phyloP scores from a whole-genome alignment of 2,797 vertebrate species.

The Synanceia verrucosa region DNA sequence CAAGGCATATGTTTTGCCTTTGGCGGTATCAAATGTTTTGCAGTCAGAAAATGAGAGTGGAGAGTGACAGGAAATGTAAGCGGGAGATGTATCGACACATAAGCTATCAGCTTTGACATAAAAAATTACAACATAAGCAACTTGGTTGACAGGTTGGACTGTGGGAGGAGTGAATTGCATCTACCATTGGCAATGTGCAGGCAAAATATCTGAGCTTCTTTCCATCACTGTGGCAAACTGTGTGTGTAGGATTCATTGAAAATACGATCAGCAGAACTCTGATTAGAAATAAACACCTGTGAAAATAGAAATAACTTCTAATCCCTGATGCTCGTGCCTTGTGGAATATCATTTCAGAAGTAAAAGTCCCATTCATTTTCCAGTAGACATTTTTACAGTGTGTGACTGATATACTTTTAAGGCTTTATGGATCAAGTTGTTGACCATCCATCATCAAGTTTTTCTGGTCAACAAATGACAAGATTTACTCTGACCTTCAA shows the following conservation, averaged over 20 bases:
- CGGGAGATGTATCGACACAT: neutral
- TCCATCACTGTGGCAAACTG: neutral
- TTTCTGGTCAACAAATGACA: neutral
- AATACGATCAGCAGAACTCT: neutral
- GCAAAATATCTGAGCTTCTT: neutral
- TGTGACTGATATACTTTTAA: neutral
- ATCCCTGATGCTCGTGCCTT: no score
- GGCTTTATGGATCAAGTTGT: no score
- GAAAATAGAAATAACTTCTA: neutral
- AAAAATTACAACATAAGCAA: constrained; percentile 2
- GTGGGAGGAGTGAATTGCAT: neutral
- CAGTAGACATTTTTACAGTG: neutral
- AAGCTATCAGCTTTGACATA: neutral
- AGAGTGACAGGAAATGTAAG: constrained; percentile 1
- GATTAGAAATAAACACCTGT: neutral
- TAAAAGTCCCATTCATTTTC: neutral
- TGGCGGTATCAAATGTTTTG: constrained; percentile 19
- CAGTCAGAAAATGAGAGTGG: neutral
- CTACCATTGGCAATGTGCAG: neutral
- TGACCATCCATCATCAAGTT: neutral
- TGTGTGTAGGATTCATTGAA: neutral
- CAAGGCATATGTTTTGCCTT: constrained; percentile 20
- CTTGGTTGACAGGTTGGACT: neutral
- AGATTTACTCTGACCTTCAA: neutral
- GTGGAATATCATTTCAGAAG: neutral